These are phyloP conservation scores for Euwallacea fornicatus DNA, from an alignment of 1,140 invertebrate genomes.

Conservation along the genomic window DNA sequence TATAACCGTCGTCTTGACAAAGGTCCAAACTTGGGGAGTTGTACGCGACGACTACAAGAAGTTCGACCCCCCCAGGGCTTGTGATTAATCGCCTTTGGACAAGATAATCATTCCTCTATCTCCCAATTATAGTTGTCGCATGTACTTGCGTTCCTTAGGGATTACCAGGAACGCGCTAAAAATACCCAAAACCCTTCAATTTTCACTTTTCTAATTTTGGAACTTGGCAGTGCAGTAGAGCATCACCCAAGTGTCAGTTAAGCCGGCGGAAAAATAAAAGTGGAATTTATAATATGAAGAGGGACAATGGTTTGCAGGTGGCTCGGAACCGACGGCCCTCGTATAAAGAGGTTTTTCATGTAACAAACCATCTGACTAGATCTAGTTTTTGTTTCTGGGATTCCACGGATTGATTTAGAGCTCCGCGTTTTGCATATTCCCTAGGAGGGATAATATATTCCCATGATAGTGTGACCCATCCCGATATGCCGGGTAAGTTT, in stretches of 20 bases:
- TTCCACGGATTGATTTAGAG: slow-evolving; percentile 29
- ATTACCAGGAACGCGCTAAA: not conserved
- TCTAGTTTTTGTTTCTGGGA: slow-evolving; percentile 26
- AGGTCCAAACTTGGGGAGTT: slow-evolving; percentile 20
- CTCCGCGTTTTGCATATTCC: slow-evolving; percentile 26
- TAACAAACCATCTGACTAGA: slow-evolving; percentile 6
- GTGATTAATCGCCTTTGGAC: slow-evolving; percentile 29
- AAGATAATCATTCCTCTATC: slow-evolving; percentile 33
- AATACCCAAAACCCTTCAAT: too few species aligned
- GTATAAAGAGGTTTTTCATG: slow-evolving; percentile 5
- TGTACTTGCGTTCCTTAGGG: not conserved
- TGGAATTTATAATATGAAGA: too few species aligned
- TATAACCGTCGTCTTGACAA: slow-evolving; percentile 27
- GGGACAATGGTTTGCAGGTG: too few species aligned
- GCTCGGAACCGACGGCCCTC: too few species aligned
- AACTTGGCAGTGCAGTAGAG: too few species aligned
- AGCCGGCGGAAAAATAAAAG: too few species aligned
- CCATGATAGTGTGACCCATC: slow-evolving; percentile 19
- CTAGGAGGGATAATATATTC: slow-evolving; percentile 28
- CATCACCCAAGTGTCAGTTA: too few species aligned
- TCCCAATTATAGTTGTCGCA: slow-evolving; percentile 19
- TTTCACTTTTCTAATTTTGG: too few species aligned
- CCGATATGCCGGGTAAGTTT: slow-evolving; percentile 11
- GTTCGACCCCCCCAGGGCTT: slow-evolving; percentile 5
- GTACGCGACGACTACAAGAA: slow-evolving; percentile 17